Conservation (phyloP, 1,140 invertebrate genomes). For the Aricia agestis region DNA sequence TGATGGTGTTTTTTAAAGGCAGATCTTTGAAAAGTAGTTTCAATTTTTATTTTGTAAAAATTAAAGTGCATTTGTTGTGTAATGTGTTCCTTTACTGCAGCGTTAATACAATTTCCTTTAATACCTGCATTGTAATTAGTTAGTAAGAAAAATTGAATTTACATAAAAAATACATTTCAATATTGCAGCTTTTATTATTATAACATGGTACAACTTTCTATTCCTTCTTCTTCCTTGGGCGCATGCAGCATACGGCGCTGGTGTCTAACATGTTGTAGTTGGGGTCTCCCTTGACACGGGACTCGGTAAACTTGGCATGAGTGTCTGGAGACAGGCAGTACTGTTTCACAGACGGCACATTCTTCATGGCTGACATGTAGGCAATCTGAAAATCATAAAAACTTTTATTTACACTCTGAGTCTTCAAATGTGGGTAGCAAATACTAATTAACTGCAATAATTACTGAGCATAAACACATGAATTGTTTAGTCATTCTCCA, state of each 20-base stretch:
- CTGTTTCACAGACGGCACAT: conserved; percentile 81
- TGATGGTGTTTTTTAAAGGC: too few species aligned
- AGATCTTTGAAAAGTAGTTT: too few species aligned
- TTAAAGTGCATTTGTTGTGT: too few species aligned
- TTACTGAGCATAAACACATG: too few species aligned
- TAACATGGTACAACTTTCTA: conserved; percentile 29
- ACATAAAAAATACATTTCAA: background rate
- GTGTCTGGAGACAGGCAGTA: conserved; percentile 81
- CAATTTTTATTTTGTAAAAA: too few species aligned
- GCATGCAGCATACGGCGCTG: conserved; percentile 62
- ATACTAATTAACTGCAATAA: too few species aligned
- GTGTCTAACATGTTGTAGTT: conserved; percentile 82
- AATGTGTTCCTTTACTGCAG: too few species aligned
- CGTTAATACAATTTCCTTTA: too few species aligned
- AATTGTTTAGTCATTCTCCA: too few species aligned
- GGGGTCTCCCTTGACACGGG: conserved; percentile 79
- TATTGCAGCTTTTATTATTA: background rate
- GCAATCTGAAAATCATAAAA: conserved; percentile 76
- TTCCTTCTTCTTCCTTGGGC: conserved; percentile 69
- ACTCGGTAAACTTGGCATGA: conserved; percentile 84
- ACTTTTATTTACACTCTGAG: conserved; percentile 10
- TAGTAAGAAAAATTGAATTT: background rate
- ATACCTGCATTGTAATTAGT: background rate
- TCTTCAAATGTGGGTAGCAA: too few species aligned
- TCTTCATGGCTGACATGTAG: conserved; percentile 83